Percentiles rank a stretch among this genome's conserved stretches.
These are phyloP conservation scores for Lophotriccus pileatus DNA, from an alignment of 2,797 vertebrate species.

Conservation along the genomic window DNA sequence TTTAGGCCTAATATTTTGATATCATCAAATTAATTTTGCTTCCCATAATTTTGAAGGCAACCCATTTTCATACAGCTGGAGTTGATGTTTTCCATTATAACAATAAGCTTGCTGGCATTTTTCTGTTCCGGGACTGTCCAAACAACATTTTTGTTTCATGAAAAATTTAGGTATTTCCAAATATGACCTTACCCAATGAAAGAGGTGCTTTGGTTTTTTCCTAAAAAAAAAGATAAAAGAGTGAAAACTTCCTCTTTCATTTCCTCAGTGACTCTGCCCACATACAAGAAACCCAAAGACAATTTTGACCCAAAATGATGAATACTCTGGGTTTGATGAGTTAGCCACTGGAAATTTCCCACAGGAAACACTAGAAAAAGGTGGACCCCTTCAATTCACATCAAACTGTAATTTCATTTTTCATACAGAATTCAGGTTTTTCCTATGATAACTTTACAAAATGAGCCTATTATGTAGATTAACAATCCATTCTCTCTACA, in stretches of 20 bases:
- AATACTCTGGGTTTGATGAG: background rate
- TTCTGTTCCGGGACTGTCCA: background rate
- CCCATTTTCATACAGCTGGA: background rate
- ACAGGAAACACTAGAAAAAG: background rate
- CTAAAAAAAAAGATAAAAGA: background rate
- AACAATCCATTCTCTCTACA: background rate
- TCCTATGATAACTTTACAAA: background rate
- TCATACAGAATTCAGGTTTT: accelerated
- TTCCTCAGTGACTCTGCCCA: background rate
- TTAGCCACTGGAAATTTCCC: background rate
- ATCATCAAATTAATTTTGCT: background rate
- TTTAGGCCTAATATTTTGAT: background rate
- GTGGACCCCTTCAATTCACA: background rate
- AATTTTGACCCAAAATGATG: background rate
- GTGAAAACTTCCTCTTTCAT: background rate
- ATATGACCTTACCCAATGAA: background rate
- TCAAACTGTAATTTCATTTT: background rate
- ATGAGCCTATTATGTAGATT: background rate
- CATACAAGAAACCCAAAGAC: background rate
- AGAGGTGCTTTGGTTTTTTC: background rate
- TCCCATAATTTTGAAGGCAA: background rate
- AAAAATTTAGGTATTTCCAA: background rate
- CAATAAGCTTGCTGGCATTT: background rate
- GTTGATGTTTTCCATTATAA: background rate
- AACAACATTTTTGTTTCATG: background rate